Conservation (phyloP, 2,797 vertebrate species). For the Melanotaenia nigrans region DNA sequence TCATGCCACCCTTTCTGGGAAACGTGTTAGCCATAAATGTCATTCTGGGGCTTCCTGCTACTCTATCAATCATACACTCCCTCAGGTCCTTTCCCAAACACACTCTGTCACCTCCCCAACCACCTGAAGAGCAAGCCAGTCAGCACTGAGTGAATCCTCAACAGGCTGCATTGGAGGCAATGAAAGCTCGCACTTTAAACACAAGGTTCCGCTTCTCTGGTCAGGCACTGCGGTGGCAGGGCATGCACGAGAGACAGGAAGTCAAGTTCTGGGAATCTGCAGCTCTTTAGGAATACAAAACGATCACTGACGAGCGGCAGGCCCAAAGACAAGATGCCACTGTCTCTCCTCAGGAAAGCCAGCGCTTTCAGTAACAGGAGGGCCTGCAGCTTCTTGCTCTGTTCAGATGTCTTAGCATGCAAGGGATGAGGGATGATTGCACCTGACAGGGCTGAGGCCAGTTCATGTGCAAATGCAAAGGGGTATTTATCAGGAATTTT, state of each 20-base stretch:
- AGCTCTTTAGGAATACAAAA: conserved; percentile 75
- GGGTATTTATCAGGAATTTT: not conserved
- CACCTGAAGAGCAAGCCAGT: conserved; percentile 44
- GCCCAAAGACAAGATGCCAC: conserved; percentile 74
- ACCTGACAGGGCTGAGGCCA: conserved; percentile 62
- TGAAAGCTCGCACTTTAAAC: conserved; percentile 69
- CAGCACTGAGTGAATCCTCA: conserved; percentile 67
- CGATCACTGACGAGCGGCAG: conserved; percentile 63
- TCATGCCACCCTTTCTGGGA: not conserved
- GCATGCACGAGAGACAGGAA: conserved; percentile 71
- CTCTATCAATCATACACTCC: conserved; percentile 42
- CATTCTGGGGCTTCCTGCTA: conserved; percentile 55
- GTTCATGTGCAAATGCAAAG: conserved; percentile 15
- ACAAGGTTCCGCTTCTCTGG: conserved; percentile 66
- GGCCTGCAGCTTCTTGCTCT: conserved; percentile 56
- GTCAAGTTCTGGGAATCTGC: conserved; percentile 67
- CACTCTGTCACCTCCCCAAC: conserved; percentile 15
- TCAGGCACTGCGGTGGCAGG: conserved; percentile 40
- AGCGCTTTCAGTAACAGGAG: conserved; percentile 58
- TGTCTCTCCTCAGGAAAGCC: conserved; percentile 68
- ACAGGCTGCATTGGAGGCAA: conserved; percentile 66
- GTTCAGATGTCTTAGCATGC: conserved; percentile 70
- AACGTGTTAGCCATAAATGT: not conserved
- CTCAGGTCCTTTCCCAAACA: conserved; percentile 10
- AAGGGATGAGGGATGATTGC: conserved; percentile 61